These are phyloP conservation scores for Baccha elongata DNA, from an alignment of 2,888 invertebrate species.

Conservation along the genomic window DNA sequence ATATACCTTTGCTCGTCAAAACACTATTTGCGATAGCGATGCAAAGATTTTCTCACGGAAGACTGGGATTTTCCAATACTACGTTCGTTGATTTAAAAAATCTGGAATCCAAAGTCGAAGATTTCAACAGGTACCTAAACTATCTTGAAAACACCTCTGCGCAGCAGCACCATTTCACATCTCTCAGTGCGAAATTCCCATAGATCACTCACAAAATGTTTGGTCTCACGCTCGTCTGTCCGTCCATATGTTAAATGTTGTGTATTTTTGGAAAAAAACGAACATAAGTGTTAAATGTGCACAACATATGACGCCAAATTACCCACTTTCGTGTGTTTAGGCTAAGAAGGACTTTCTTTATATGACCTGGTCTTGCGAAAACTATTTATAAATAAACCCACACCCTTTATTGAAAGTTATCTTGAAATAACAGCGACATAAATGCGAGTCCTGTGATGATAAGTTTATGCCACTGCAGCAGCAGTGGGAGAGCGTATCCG, in stretches of 20 bases:
- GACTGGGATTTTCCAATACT: constrained; percentile 62
- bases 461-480: not conserved
- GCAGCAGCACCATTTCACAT: constrained; percentile 4
- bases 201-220: constrained; percentile 8
- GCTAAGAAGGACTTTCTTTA: constrained; percentile 34
- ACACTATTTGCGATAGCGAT: constrained; percentile 27
- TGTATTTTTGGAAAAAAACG: constrained; percentile 76
- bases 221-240: constrained; percentile 49
- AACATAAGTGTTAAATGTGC: constrained; percentile 81
- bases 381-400: constrained; percentile 75
- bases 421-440: constrained; percentile 53
- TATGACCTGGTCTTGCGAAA: constrained; percentile 68
- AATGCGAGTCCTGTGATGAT: constrained; percentile 23
- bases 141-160: constrained; percentile 10
- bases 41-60: constrained; percentile 63
- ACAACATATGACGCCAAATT: constrained; percentile 79
- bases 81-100: constrained; percentile 56
- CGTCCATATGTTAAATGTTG: constrained; percentile 1
- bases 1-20: not conserved
- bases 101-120: constrained; percentile 48
- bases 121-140: constrained; percentile 58
- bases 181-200: constrained; percentile 52
- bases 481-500: constrained; percentile 54
- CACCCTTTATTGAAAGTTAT: constrained; percentile 54
- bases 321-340: constrained; percentile 47